Evolutionary conservation across 2,797 vertebrate genomes (phyloP), one percentile per base, ranked within the genome.

Genomic region (Sus cebifrons): DNA sequence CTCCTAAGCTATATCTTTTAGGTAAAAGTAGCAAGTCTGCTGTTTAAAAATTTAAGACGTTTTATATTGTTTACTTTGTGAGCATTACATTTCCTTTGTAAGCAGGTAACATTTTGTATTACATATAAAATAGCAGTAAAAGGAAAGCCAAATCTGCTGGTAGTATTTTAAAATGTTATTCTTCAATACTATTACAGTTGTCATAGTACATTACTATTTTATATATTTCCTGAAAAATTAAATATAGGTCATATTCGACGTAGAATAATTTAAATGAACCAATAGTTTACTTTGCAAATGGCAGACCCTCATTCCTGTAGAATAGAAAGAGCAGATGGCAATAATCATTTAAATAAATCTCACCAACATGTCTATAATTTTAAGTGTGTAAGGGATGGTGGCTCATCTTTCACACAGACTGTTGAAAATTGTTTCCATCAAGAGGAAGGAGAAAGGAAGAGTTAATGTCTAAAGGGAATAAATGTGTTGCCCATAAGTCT

Each of bases 301-400:
- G 49, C 75, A 90, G 56, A 77, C 40, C 14, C 32, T 62, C 49
- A 83, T n/a, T 89, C 54, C 70, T 90, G 11, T 87, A 56, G 91
- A 58, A 20, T 70, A 84, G 60, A 94, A 88, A 70, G 64, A 90
- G 83, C 89, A 96, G 44, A 97, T 94, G 16, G 89, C 70, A 86
- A 9, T 96, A 92, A 88, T 89, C 56, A 94, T 86, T 93, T 77
- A 95, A 89, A 89, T 97, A 91, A 95, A 87, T 95, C 75, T 97
- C 58, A 92, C 81, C 32, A 92, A 40, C 27, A 68, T 94, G 89
- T 78, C 74, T 94, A 3, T 52, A 36, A 78, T 93, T 96, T 92
- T 89, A 92, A 77, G 40, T 92, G 60, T 89, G n/a, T 86, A 92
- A 86, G 49, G 58, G 56, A 21, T 77, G 18, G n/a, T 77, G 62